These are phyloP conservation scores for Pristionchus exspectatus DNA, from an alignment of 2,888 invertebrate genomes.

Conservation along the genomic window DNA sequence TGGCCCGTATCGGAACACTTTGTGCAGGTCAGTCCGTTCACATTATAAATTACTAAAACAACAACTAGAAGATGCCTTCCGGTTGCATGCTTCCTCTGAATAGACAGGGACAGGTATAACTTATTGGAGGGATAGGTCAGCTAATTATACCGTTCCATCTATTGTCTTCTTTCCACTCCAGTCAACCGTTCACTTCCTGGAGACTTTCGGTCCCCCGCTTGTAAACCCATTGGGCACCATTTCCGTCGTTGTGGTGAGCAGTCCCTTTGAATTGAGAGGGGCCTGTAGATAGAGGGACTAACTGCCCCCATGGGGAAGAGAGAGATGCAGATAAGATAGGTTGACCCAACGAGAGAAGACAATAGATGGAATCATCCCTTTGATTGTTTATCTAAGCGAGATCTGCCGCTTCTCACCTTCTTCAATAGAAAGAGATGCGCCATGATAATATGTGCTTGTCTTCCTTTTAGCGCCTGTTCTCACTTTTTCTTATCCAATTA, in stretches of 20 bases:
- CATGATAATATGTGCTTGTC: background rate
- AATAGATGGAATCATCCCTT: slow-evolving; percentile 10
- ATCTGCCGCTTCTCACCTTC: slow-evolving; percentile 37
- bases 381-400: background rate
- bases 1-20: slow-evolving; percentile 71
- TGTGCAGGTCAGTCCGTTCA: slow-evolving; percentile 61
- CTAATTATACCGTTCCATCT: slow-evolving; percentile 54
- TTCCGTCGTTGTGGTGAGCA: background rate
- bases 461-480: slow-evolving; percentile 2
- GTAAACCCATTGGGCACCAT: slow-evolving; percentile 24
- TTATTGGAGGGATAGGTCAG: slow-evolving; percentile 55
- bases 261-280: slow-evolving; percentile 2
- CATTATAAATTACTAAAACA: background rate
- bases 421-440: background rate
- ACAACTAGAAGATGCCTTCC: background rate
- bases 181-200: slow-evolving; percentile 40
- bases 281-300: slow-evolving; percentile 5
- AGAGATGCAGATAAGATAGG: slow-evolving; percentile 22
- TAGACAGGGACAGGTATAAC: background rate
- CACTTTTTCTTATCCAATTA: background rate
- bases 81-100: background rate
- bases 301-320: slow-evolving; percentile 26
- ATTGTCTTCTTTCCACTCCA: slow-evolving; percentile 19
- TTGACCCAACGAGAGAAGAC: background rate
- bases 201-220: background rate